Evolutionary conservation across 2,888 invertebrate genomes (phyloP), one percentile per base, ranked within the genome.

Genomic region (Dryobota labecula): DNA sequence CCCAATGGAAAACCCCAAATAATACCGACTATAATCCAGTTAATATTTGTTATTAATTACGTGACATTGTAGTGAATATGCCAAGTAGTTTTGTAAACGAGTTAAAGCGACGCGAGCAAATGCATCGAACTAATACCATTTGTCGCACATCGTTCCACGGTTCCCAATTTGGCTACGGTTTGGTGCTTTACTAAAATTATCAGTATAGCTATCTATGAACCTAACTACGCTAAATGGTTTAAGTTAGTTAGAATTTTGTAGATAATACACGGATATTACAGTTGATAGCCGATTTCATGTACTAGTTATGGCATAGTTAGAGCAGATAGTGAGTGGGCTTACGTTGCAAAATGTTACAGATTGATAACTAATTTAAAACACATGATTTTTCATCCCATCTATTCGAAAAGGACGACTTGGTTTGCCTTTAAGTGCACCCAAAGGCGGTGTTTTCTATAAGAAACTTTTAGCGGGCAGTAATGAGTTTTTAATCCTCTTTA

Each of bases 151-250:
- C 72, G 80, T 83, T 74, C 77, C 45, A 64, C n/a, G n/a, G n/a
- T n/a, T n/a, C 70, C 67, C 66, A 83, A 85, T 86, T 85, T 84
- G 85, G 84, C 84, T 79, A 72, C 77, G 66, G 78, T 86, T 81
- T 76, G 85, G 82, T 73, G 76, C 84, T 86, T 84, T 78, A 79
- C 80, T 76, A 78, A 84, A 84, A 77, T 84, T 78, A 85, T 84
- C 76, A 73, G 75, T 65, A 80, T 51, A 61, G 60, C 53, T 76
- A 78, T 80, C 72, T 80, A 80, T 81, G 71, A 76, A 76, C 70
- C 75, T 76, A 83, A 83, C 71, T 72, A 65, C 66, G 57, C 45
- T 71, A 75, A 82, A 82, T 84, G 76, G 82, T 72, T 84, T 70
- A 77, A 76, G 77, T 82, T 75, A 68, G 73, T 71, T 76, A 68